These are phyloP conservation scores for Lampris megalopsis DNA, from an alignment of 2,113 vertebrate species.

Conservation along the genomic window DNA sequence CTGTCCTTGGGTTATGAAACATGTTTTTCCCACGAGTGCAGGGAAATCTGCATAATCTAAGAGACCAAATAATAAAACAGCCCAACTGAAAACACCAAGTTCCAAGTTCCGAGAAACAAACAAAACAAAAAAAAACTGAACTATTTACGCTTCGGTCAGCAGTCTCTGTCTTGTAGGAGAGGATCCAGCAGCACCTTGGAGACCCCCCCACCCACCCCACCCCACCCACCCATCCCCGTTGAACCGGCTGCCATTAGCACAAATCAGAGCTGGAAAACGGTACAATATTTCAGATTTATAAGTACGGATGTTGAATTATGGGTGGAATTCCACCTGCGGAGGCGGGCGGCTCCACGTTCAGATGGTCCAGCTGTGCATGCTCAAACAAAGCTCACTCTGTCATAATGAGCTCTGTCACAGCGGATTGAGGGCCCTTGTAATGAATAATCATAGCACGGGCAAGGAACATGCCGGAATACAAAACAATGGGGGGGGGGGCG, in stretches of 20 bases:
- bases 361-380: constrained; percentile 68
- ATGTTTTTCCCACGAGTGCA: no score
- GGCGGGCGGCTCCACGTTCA: constrained; percentile 36
- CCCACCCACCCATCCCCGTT: neutral
- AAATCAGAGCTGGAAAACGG: constrained; percentile 15
- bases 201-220: no score
- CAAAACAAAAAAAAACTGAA: no score
- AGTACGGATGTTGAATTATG: constrained; percentile 24
- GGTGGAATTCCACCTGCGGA: constrained; percentile 35
- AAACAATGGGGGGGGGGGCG: constrained; percentile 50
- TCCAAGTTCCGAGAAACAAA: no score
- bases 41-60: no score
- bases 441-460: constrained; percentile 75
- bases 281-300: constrained; percentile 1
- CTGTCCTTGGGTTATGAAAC: no score
- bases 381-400: constrained; percentile 73
- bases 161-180: no score
- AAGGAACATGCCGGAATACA: constrained; percentile 69
- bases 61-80: no score
- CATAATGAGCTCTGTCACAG: constrained; percentile 74
- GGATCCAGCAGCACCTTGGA: no score
- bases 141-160: no score
- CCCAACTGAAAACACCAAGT: no score
- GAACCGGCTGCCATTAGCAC: neutral
- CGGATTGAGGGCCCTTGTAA: constrained; percentile 76